These are phyloP conservation scores for Ellobius talpinus DNA, from an alignment of 2,113 vertebrate species.

Conservation along the genomic window DNA sequence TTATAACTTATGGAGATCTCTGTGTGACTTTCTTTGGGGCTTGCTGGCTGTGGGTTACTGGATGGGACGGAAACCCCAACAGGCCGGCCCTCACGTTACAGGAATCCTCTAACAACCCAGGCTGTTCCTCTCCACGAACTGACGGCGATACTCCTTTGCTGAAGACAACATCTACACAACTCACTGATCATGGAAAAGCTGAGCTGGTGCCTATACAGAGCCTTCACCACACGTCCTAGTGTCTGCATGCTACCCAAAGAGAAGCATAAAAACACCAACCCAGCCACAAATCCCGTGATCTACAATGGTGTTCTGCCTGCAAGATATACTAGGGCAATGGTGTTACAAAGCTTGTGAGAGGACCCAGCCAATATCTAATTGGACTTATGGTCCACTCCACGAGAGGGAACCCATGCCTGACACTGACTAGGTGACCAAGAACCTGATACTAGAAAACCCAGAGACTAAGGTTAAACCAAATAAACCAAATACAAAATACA, in stretches of 20 bases:
- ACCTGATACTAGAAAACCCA: not conserved
- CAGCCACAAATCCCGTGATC: not conserved
- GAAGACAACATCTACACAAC: not conserved
- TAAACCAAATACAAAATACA: not conserved
- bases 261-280: not conserved
- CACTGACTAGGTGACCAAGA: not conserved
- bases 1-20: no score
- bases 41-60: no score
- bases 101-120: not conserved
- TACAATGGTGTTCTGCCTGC: not conserved
- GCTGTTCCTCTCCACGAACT: not conserved
- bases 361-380: not conserved
- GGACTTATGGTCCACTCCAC: not conserved
- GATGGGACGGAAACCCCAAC: no score
- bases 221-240: not conserved
- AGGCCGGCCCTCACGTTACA: no score
- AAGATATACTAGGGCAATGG: not conserved
- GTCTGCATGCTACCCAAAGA: not conserved
- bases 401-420: not conserved
- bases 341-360: not conserved
- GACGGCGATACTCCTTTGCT: not conserved
- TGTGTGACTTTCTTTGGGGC: no score
- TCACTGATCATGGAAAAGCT: not conserved
- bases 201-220: not conserved
- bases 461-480: not conserved